These are phyloP conservation scores for Struthio camelus DNA, from an alignment of 2,113 vertebrate genomes.

Conservation along the genomic window DNA sequence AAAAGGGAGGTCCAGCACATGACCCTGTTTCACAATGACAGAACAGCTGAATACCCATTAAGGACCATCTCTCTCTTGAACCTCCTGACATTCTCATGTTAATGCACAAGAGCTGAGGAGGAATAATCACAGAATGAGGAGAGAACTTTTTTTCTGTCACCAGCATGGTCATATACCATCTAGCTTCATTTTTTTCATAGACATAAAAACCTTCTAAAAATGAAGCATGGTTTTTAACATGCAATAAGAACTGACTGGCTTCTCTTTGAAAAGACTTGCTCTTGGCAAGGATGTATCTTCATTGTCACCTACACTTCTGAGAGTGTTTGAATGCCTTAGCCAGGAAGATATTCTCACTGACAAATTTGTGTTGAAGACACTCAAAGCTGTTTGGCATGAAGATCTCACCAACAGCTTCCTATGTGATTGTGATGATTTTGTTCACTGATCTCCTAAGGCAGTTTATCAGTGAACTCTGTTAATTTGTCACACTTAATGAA, in stretches of 20 bases:
- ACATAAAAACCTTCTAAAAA: not conserved
- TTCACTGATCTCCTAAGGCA: not conserved
- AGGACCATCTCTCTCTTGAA: not conserved
- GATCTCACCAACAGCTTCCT: not conserved
- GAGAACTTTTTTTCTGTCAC: not conserved
- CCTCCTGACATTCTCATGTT: not conserved
- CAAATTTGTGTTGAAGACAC: not conserved
- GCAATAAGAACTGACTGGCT: not conserved
- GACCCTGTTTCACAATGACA: not conserved
- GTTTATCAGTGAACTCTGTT: not conserved
- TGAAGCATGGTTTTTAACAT: not conserved
- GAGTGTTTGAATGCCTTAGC: not conserved
- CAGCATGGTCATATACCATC: not conserved
- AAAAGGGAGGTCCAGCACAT: not conserved
- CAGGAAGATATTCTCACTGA: not conserved
- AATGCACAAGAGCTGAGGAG: not conserved
- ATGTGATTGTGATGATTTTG: not conserved
- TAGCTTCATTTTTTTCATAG: not conserved
- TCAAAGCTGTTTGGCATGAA: not conserved
- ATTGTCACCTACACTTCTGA: not conserved
- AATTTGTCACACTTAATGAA: conserved; percentile 6
- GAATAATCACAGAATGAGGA: not conserved
- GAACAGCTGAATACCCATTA: not conserved
- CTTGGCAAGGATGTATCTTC: not conserved
- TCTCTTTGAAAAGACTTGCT: not conserved